These are phyloP conservation scores for Acanthococcus lagerstroemiae DNA, from an alignment of 2,888 invertebrate genomes.

Conservation along the genomic window DNA sequence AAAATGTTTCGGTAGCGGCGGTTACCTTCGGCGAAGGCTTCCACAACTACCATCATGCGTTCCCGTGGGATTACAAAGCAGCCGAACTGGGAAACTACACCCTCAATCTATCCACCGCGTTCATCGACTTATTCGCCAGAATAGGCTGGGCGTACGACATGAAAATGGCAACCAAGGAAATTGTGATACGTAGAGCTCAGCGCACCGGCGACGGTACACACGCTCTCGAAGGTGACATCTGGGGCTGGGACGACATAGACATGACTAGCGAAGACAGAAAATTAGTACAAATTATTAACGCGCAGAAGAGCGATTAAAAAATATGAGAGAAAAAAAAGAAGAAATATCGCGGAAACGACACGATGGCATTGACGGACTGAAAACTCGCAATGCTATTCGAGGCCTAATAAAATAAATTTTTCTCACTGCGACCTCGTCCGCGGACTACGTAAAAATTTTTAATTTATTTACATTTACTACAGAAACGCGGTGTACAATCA, in stretches of 20 bases:
- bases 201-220: slow-evolving; percentile 62
- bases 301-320: slow-evolving; percentile 31
- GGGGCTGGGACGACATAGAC: slow-evolving; percentile 80
- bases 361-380: too few relatives aligned
- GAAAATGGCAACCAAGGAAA: slow-evolving; percentile 55
- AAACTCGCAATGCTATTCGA: too few relatives aligned
- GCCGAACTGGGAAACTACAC: slow-evolving; percentile 61
- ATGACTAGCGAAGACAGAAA: slow-evolving; percentile 58
- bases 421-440: too few relatives aligned
- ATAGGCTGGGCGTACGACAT: slow-evolving; percentile 75
- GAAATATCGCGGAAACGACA: too few relatives aligned
- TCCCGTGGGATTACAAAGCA: slow-evolving; percentile 89
- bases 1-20: slow-evolving; percentile 63
- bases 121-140: slow-evolving; percentile 51
- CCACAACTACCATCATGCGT: slow-evolving; percentile 91
- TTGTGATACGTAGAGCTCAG: slow-evolving; percentile 56
- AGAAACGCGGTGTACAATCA: too few relatives aligned
- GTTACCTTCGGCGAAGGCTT: slow-evolving; percentile 76
- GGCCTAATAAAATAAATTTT: too few relatives aligned
- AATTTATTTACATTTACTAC: too few relatives aligned
- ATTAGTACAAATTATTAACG: slow-evolving; percentile 41
- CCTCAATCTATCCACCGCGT: slow-evolving; percentile 38
- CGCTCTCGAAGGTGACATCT: slow-evolving; percentile 44
- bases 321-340: too few relatives aligned
- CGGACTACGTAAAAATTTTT: too few relatives aligned